Percentiles rank a stretch among this genome's conserved stretches.
These are phyloP conservation scores for Karalla daura DNA, from an alignment of 2,797 vertebrate genomes.

Conservation along the genomic window DNA sequence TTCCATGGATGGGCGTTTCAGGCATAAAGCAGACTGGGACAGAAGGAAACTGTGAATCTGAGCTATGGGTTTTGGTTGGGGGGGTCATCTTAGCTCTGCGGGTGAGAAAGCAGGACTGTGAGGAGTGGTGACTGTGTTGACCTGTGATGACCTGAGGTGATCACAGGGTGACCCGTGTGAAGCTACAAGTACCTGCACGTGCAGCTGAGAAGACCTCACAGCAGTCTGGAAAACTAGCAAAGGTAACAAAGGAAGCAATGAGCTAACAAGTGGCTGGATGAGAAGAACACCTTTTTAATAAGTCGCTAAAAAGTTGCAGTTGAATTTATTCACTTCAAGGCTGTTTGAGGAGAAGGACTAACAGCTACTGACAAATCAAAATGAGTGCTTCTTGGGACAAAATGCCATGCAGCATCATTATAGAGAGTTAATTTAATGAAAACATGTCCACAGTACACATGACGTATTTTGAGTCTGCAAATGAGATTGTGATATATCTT, in stretches of 20 bases:
- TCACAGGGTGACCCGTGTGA: neutral
- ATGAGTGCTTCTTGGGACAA: neutral
- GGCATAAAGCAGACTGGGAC: neutral
- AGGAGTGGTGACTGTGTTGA: neutral
- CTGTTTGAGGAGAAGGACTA: neutral
- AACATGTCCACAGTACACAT: neutral
- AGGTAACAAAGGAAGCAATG: neutral
- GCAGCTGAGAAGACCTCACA: constrained; percentile 4
- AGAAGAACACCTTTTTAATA: neutral
- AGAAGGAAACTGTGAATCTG: neutral
- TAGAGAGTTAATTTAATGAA: neutral
- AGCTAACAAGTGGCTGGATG: neutral
- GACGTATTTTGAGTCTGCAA: neutral
- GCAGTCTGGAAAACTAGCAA: neutral
- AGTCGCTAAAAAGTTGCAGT: neutral
- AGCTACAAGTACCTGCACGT: constrained; percentile 1
- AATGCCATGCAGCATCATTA: neutral
- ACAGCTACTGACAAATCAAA: neutral
- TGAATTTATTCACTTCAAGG: neutral
- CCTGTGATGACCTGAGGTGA: neutral
- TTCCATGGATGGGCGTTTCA: neutral
- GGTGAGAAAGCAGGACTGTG: neutral
- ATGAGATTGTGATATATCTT: neutral
- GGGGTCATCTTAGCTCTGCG: constrained; percentile 24
- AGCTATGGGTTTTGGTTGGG: neutral